These are phyloP conservation scores for Grammomys surdaster DNA, from an alignment of 2,113 vertebrate species.

Conservation along the genomic window DNA sequence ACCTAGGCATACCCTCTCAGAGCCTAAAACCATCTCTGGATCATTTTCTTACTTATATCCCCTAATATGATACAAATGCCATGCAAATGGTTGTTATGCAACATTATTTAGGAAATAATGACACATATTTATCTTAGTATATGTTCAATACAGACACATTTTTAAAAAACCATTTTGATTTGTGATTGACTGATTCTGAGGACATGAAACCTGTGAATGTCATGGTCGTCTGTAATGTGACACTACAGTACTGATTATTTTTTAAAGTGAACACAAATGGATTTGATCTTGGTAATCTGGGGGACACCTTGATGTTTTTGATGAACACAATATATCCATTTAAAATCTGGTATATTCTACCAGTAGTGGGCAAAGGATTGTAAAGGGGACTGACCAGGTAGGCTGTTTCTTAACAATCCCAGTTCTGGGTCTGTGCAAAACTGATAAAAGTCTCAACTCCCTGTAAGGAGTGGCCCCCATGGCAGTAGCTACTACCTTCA, in stretches of 20 bases:
- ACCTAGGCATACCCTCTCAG: neutral
- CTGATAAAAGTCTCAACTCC: neutral
- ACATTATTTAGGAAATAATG: neutral
- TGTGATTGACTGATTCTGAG: neutral
- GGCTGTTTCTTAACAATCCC: neutral
- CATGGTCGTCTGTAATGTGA: neutral
- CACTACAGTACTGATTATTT: neutral
- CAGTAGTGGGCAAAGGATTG: neutral
- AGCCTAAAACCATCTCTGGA: neutral
- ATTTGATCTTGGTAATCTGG: constrained; percentile 8
- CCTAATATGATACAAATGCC: neutral
- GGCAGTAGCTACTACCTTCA: rapidly evolving
- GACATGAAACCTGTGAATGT: neutral
- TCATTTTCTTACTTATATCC: neutral
- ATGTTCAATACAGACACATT: neutral
- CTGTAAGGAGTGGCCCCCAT: neutral
- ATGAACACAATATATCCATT: neutral
- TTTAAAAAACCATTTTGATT: neutral
- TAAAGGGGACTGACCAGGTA: too few species aligned
- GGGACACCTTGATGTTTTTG: neutral
- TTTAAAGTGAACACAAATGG: neutral
- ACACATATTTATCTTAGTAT: neutral
- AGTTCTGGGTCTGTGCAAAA: neutral
- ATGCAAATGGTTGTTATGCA: neutral
- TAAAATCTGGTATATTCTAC: neutral